A percentile compares a stretch with the other conserved stretches of the same genome.
These are phyloP conservation scores for Chalcosyrphus nemorum DNA, from an alignment of 2,888 invertebrate genomes.

Conservation along the genomic window DNA sequence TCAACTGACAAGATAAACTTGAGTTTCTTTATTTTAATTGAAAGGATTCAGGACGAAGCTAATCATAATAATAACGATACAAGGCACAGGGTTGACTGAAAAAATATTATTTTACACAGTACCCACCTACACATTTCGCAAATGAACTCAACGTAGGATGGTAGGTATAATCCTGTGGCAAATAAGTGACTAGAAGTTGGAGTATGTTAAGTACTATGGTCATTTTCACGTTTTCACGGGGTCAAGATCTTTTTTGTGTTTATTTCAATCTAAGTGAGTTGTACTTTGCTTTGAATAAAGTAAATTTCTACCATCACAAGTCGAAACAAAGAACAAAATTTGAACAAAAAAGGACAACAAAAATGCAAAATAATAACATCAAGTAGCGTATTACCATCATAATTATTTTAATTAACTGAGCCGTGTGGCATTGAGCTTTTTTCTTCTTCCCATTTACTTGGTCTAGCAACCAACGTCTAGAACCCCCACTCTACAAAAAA, in stretches of 20 bases:
- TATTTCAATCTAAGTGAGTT: too few species aligned
- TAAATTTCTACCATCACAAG: too few species aligned
- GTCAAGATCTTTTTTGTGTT: too few species aligned
- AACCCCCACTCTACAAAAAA: neutral
- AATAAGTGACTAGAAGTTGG: neutral
- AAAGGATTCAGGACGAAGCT: constrained; percentile 49
- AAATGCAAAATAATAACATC: constrained; percentile 2
- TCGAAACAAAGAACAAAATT: too few species aligned
- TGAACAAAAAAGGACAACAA: neutral
- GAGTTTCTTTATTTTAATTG: constrained; percentile 48
- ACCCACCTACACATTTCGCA: constrained; percentile 1
- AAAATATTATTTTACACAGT: neutral
- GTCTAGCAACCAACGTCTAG: neutral
- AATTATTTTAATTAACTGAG: constrained; percentile 37
- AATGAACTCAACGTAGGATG: constrained; percentile 11
- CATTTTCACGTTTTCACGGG: neutral
- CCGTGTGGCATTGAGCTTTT: constrained; percentile 1
- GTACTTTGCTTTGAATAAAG: too few species aligned
- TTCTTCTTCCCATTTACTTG: constrained; percentile 7
- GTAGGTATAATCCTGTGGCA: neutral
- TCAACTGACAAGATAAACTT: constrained; percentile 36
- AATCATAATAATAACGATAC: constrained; percentile 40
- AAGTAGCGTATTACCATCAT: too few species aligned
- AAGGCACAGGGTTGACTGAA: neutral
- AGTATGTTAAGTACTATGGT: neutral